Evolutionary conservation across 2,888 invertebrate species (phyloP).

Genomic region (Sinodicranocentrus sp.): DNA sequence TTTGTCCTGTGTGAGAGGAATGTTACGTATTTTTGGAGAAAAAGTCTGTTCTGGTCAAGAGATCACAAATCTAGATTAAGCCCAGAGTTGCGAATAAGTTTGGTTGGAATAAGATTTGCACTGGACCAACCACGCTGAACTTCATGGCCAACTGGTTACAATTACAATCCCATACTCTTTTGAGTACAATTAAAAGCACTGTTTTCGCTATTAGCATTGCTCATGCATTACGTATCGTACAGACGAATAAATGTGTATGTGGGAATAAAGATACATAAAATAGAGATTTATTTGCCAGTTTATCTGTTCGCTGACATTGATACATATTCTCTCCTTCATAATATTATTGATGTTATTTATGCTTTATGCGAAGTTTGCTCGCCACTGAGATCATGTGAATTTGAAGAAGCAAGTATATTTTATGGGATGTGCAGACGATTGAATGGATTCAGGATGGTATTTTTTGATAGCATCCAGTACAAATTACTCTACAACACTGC

Average conservation of each 20-base stretch:
- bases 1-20: no score
- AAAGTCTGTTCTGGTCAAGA: no score
- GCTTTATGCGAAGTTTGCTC: background rate
- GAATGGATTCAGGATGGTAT: background rate
- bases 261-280: background rate
- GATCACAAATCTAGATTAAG: no score
- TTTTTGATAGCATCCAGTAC: background rate
- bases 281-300: conserved; percentile 49
- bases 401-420: background rate
- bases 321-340: conserved; percentile 16
- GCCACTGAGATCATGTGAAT: background rate
- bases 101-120: no score
- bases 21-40: no score
- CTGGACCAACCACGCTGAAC: no score
- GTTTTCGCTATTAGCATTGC: no score
- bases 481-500: background rate
- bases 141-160: no score
- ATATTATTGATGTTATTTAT: background rate
- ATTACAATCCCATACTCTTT: no score
- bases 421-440: background rate
- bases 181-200: no score
- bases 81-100: no score
- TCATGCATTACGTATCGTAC: no score
- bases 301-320: conserved; percentile 33
- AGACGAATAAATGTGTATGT: background rate